These are phyloP conservation scores for Pandemis heparana DNA, from an alignment of 2,888 invertebrate species.

Conservation along the genomic window DNA sequence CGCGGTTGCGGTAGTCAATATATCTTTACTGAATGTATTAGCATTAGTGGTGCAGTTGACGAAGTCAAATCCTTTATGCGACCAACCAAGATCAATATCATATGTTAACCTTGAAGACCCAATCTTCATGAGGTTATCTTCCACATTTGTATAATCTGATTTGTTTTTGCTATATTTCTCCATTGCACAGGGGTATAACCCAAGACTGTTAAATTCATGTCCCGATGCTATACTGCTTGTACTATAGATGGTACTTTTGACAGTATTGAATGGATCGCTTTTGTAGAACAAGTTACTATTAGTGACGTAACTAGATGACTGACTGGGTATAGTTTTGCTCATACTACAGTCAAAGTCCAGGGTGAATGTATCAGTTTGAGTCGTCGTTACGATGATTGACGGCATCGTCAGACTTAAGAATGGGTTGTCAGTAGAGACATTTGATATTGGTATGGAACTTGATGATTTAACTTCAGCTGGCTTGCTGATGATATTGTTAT, in stretches of 20 bases:
- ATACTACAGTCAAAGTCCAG: conserved; percentile 77
- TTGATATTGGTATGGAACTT: conserved; percentile 52
- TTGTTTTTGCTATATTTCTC: conserved; percentile 80
- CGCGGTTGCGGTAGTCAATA: conserved; percentile 68
- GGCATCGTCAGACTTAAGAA: conserved; percentile 75
- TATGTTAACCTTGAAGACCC: conserved; percentile 79
- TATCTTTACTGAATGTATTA: conserved; percentile 73
- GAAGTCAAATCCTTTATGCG: conserved; percentile 80
- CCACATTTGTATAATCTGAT: conserved; percentile 72
- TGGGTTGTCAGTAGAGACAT: conserved; percentile 69
- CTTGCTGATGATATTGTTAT: conserved; percentile 56
- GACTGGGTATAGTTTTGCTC: conserved; percentile 66
- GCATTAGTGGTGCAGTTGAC: conserved; percentile 72
- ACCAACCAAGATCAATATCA: conserved; percentile 82
- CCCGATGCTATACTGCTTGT: conserved; percentile 77
- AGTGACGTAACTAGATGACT: conserved; percentile 61
- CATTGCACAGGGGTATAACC: conserved; percentile 80
- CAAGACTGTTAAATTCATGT: conserved; percentile 77
- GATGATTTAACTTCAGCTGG: conserved; percentile 57
- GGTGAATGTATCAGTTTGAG: conserved; percentile 68
- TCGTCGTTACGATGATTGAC: conserved; percentile 67
- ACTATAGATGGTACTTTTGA: conserved; percentile 77
- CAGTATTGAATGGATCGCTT: conserved; percentile 73
- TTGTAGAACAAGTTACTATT: conserved; percentile 77
- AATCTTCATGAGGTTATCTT: conserved; percentile 81